phyloP scores from a whole-genome alignment of 2,888 invertebrate species.

The Diabrotica balteata region DNA sequence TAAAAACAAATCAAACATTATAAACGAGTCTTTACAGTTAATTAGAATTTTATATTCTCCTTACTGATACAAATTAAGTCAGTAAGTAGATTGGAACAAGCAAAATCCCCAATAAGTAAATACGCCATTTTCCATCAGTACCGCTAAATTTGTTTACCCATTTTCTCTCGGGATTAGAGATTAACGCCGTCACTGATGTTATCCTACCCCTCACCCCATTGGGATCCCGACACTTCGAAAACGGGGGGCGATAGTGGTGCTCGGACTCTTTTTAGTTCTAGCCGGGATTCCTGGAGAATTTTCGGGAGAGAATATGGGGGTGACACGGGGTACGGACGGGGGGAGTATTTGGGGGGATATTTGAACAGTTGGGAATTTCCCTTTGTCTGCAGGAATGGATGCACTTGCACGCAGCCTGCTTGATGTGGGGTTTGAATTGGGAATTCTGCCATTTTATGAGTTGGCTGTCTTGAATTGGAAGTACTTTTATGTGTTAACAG shows the following conservation, averaged over 20 bases:
- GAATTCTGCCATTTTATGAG: constrained; percentile 26
- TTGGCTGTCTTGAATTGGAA: constrained; percentile 25
- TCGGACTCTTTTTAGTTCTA: constrained; percentile 30
- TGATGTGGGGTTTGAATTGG: constrained; percentile 29
- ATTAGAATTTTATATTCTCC: background rate
- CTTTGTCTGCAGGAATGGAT: constrained; percentile 29
- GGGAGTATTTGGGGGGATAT: constrained; percentile 20
- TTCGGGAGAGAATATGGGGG: constrained; percentile 13
- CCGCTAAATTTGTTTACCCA: background rate
- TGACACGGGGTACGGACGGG: constrained; percentile 9
- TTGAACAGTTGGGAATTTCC: constrained; percentile 30
- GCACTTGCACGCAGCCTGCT: constrained; percentile 29
- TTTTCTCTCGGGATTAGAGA: constrained; percentile 1
- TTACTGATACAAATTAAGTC: background rate
- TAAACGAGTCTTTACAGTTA: background rate
- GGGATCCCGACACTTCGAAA: constrained; percentile 13
- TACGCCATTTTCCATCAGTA: too few relatives aligned
- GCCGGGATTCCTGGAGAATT: constrained; percentile 29
- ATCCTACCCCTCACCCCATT: constrained; percentile 7
- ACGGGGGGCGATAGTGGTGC: constrained; percentile 24
- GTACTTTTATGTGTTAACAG: constrained; percentile 25
- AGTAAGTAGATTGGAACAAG: too few relatives aligned
- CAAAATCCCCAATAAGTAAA: too few relatives aligned
- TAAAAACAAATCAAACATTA: too few relatives aligned
- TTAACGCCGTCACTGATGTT: constrained; percentile 19